Conservation (phyloP, 2,113 vertebrate genomes). For the Sitta europaea region DNA sequence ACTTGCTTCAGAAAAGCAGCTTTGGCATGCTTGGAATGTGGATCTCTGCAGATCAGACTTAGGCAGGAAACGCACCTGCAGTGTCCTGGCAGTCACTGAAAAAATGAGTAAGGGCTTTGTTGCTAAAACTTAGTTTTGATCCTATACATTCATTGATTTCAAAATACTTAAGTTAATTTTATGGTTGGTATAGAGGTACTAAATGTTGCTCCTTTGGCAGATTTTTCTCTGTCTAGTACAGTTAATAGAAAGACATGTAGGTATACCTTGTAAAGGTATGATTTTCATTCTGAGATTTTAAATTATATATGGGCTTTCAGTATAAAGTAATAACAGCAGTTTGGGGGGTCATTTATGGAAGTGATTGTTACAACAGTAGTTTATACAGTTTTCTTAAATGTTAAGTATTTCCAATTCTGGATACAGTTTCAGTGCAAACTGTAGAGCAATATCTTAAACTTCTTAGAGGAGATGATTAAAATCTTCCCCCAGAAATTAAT, state of each 20-base stretch:
- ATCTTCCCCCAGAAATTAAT: not conserved
- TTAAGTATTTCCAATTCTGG: not conserved
- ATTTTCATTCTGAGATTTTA: not conserved
- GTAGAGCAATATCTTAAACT: not conserved
- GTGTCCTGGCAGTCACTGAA: not conserved
- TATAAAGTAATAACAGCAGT: not conserved
- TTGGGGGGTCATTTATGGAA: not conserved
- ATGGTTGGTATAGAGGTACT: not conserved
- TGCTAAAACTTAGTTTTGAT: not conserved
- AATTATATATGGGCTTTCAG: not conserved
- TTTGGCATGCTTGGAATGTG: not conserved
- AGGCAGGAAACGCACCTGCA: not conserved
- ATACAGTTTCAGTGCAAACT: not conserved
- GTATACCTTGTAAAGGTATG: not conserved
- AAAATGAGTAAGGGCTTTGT: not conserved
- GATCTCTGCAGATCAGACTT: not conserved
- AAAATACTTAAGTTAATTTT: not conserved
- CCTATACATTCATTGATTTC: not conserved
- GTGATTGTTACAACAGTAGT: not conserved
- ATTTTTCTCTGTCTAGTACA: not conserved
- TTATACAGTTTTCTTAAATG: not conserved
- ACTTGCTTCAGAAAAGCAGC: not conserved
- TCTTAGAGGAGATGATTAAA: not conserved
- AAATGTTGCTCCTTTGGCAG: not conserved
- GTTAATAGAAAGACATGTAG: not conserved